Conservation (phyloP, 2,797 vertebrate genomes). For the Uromys caudimaculatus region DNA sequence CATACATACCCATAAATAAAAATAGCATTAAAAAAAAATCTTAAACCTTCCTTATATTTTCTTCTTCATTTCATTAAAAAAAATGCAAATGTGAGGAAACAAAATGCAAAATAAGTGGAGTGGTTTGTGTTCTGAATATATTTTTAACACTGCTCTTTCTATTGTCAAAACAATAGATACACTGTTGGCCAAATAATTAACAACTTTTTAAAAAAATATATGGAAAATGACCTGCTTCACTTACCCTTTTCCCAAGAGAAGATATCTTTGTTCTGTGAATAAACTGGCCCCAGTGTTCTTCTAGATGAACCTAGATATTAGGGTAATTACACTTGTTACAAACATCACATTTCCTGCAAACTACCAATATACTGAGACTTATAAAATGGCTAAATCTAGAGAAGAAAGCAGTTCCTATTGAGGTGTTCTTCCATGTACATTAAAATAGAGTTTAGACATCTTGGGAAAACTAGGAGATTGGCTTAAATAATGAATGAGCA, state of each 20-base stretch:
- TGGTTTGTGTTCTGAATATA: conserved; percentile 1
- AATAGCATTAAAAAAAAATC: not conserved
- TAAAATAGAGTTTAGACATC: not conserved
- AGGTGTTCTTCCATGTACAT: not conserved
- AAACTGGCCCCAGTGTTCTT: not conserved
- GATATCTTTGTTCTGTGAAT: not conserved
- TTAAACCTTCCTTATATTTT: not conserved
- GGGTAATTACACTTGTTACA: not conserved
- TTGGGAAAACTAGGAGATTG: not conserved
- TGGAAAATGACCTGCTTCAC: not conserved
- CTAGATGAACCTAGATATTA: not conserved
- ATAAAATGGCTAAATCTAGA: not conserved
- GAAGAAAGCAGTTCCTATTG: not conserved
- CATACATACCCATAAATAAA: not conserved
- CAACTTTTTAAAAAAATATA: not conserved
- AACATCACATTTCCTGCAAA: not conserved
- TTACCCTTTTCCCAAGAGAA: not conserved
- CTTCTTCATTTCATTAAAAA: not conserved
- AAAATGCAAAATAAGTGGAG: not conserved
- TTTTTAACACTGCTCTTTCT: not conserved
- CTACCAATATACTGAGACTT: not conserved
- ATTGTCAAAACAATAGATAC: conserved; percentile 36
- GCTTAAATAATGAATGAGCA: not conserved
- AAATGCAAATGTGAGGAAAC: not conserved
- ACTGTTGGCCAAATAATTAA: conserved; percentile 37